Evolutionary conservation across 2,888 invertebrate genomes (phyloP).

Genomic region (Venustoraphidia nigricollis): DNA sequence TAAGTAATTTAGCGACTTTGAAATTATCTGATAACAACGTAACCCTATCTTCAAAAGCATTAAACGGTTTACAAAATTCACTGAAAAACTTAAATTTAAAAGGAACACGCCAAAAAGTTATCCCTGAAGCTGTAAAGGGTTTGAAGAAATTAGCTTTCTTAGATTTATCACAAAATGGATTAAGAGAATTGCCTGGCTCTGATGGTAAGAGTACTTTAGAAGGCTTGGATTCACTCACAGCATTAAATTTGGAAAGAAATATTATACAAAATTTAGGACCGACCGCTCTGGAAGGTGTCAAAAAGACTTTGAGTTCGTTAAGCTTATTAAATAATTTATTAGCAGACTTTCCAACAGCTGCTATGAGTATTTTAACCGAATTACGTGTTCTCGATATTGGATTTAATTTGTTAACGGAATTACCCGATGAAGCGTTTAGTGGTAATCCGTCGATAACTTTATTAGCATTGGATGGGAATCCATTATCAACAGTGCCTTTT

Average conservation of each 20-base stretch:
- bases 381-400: constrained; percentile 82
- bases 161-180: constrained; percentile 78
- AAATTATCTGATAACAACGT: constrained; percentile 81
- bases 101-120: constrained; percentile 63
- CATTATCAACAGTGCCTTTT: constrained; percentile 67
- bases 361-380: constrained; percentile 61
- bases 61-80: constrained; percentile 64
- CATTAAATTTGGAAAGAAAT: constrained; percentile 78
- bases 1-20: constrained; percentile 59
- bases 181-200: constrained; percentile 62
- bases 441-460: constrained; percentile 74
- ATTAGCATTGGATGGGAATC: constrained; percentile 82
- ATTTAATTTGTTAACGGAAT: constrained; percentile 71
- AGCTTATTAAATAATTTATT: constrained; percentile 80
- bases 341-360: constrained; percentile 71
- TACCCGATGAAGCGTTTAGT: constrained; percentile 65
- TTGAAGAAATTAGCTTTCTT: constrained; percentile 70
- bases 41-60: constrained; percentile 50
- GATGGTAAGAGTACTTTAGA: constrained; percentile 54
- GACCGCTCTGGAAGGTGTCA: constrained; percentile 65
- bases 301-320: constrained; percentile 69
- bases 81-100: constrained; percentile 82
- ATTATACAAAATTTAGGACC: constrained; percentile 61
- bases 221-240: constrained; percentile 66
- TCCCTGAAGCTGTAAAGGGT: constrained; percentile 66